Percentiles rank a stretch among this genome's conserved stretches.
phyloP scores from a whole-genome alignment of 2,888 invertebrate genomes.

The Lottia scabra region DNA sequence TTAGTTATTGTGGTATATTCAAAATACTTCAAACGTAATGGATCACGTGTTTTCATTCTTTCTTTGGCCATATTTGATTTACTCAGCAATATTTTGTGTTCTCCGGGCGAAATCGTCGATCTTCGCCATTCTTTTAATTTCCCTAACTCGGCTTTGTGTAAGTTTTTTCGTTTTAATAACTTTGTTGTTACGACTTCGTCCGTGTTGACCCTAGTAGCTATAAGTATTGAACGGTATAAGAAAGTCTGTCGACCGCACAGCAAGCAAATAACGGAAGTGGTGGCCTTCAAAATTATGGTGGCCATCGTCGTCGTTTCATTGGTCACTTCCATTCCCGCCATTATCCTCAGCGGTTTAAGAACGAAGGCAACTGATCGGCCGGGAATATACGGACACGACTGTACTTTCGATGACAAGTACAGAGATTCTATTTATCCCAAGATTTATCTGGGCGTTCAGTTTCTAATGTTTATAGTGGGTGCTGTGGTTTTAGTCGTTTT shows the following conservation, averaged over 20 bases:
- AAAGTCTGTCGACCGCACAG: not conserved
- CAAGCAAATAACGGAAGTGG: not conserved
- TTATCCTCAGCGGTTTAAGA: not conserved
- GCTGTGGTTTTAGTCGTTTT: not conserved
- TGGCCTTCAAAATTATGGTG: not conserved
- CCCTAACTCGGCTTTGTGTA: not conserved
- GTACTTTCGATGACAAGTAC: not conserved
- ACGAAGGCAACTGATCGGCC: not conserved
- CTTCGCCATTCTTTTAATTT: not conserved
- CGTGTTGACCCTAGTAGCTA: not conserved
- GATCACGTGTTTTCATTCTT: not conserved
- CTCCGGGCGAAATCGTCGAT: not conserved
- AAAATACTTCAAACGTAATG: not conserved
- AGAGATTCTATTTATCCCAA: not conserved
- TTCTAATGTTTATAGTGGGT: not conserved
- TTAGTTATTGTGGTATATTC: not conserved
- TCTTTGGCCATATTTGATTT: not conserved
- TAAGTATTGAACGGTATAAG: not conserved
- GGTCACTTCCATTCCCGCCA: not conserved
- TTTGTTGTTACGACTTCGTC: not conserved
- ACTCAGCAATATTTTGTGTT: not conserved
- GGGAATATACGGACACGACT: not conserved
- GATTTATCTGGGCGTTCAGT: not conserved
- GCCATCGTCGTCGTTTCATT: not conserved
- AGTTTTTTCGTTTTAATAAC: not conserved